A percentile compares a stretch with the other conserved stretches of the same genome.
Conservation (phyloP, 2,797 vertebrate genomes). For the Coccyzus lansbergi region DNA sequence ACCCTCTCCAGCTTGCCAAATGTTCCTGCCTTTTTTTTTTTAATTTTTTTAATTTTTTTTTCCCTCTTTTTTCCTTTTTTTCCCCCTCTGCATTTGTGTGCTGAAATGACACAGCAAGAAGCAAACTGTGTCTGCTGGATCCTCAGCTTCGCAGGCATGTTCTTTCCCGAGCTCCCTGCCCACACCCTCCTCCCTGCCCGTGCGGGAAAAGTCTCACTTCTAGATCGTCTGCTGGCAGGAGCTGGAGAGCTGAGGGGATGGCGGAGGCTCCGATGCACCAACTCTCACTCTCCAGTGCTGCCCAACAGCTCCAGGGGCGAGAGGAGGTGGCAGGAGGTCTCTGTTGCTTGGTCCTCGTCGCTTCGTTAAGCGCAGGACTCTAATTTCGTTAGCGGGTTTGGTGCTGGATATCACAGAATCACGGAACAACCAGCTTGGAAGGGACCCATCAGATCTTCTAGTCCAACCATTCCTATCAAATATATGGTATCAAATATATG, state of each 20-base stretch:
- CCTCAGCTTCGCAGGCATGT: constrained; percentile 15
- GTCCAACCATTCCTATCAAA: too few species aligned
- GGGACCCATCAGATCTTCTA: too few species aligned
- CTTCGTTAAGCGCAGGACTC: not conserved
- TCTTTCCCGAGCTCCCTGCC: constrained; percentile 35
- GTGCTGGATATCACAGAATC: too few species aligned
- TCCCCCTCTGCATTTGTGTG: not conserved
- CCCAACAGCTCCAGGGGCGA: not conserved
- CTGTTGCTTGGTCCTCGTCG: not conserved
- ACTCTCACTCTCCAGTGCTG: constrained; percentile 3
- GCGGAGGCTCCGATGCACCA: accelerated
- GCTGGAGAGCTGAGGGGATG: not conserved
- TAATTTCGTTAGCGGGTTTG: not conserved
- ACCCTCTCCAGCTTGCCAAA: constrained; percentile 35
- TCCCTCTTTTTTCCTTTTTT: too few species aligned
- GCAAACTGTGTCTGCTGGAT: constrained; percentile 56
- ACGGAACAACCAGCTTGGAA: too few species aligned
- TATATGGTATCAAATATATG: too few species aligned
- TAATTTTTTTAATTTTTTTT: too few species aligned
- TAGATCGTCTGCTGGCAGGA: constrained; percentile 4
- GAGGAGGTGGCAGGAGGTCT: not conserved
- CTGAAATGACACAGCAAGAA: constrained; percentile 67
- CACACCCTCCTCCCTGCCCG: constrained; percentile 39
- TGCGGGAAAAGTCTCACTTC: constrained; percentile 39
- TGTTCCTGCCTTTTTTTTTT: not conserved